Percentiles rank a stretch among this genome's conserved stretches.
Evolutionary conservation across 2,888 invertebrate genomes (phyloP).

Genomic region (Drosophila barbarae): DNA sequence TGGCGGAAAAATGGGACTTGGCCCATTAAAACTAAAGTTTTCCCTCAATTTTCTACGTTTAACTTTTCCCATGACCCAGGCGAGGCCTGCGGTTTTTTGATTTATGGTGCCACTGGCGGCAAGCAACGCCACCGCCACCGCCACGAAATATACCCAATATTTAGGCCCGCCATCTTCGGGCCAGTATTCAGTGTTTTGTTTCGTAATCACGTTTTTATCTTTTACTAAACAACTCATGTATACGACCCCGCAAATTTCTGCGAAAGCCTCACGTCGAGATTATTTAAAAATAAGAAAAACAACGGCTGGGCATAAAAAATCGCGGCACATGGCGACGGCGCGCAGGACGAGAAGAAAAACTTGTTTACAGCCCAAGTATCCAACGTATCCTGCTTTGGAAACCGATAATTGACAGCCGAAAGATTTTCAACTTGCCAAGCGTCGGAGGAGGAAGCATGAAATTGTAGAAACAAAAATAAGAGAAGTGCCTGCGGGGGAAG

Average conservation of each 20-base stretch:
- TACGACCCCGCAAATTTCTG: conserved; percentile 10
- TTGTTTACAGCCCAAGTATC: conserved; percentile 45
- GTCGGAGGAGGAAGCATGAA: conserved; percentile 1
- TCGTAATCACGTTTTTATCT: conserved; percentile 74
- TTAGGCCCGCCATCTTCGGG: conserved; percentile 38
- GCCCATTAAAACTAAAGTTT: conserved; percentile 69
- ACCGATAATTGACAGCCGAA: conserved; percentile 28
- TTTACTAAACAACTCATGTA: conserved; percentile 42
- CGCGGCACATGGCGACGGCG: conserved; percentile 9
- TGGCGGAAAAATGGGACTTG: conserved; percentile 36
- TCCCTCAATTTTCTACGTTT: conserved; percentile 35
- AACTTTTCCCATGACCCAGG: conserved; percentile 32
- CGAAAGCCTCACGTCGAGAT: conserved; percentile 23
- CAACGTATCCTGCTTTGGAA: conserved; percentile 25
- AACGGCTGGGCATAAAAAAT: conserved; percentile 6
- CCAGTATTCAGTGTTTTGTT: conserved; percentile 51
- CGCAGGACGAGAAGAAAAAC: conserved; percentile 8
- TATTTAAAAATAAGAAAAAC: conserved; percentile 25
- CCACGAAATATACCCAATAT: conserved; percentile 54
- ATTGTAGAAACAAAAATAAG: conserved; percentile 8
- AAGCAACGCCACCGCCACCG: conserved; percentile 34
- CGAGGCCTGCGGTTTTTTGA: conserved; percentile 43
- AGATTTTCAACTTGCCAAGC: conserved; percentile 15
- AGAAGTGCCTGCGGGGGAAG: background rate
- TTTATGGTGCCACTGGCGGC: conserved; percentile 71